These are phyloP conservation scores for Cynopterus brachyotis DNA, from an alignment of 2,113 vertebrate genomes.

Conservation along the genomic window DNA sequence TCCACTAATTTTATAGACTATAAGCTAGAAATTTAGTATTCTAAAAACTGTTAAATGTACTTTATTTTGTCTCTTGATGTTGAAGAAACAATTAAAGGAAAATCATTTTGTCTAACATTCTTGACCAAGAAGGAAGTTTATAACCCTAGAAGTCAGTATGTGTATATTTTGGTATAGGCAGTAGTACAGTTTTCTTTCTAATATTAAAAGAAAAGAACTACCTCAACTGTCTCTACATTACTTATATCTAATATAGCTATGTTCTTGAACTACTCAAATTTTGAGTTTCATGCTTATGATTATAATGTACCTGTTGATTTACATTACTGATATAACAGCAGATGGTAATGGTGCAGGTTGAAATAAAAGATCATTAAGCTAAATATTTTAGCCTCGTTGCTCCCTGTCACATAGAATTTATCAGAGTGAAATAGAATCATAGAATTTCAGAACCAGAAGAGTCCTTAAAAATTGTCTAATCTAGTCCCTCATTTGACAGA, in stretches of 20 bases:
- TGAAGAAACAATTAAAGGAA: conserved; percentile 41
- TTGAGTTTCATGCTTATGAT: conserved; percentile 54
- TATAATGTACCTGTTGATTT: conserved; percentile 31
- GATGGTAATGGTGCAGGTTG: conserved; percentile 55
- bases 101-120: conserved; percentile 21
- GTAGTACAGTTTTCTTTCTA: conserved; percentile 12
- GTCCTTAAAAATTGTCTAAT: conserved; percentile 42
- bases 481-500: neutral
- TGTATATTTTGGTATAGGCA: neutral
- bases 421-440: conserved; percentile 51
- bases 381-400: conserved; percentile 62
- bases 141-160: neutral
- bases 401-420: conserved; percentile 48
- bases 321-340: conserved; percentile 62
- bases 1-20: conserved; percentile 31
- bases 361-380: conserved; percentile 60
- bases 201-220: conserved; percentile 13
- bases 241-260: conserved; percentile 45
- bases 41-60: conserved; percentile 4
- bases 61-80: conserved; percentile 41
- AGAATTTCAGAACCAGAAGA: neutral
- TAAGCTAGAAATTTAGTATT: conserved; percentile 23
- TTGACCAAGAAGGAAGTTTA: neutral
- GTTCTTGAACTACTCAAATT: conserved; percentile 30
- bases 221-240: conserved; percentile 11